Base-by-base conservation (phyloP, 2,888 invertebrate species). In the Hedya salicella region DNA sequence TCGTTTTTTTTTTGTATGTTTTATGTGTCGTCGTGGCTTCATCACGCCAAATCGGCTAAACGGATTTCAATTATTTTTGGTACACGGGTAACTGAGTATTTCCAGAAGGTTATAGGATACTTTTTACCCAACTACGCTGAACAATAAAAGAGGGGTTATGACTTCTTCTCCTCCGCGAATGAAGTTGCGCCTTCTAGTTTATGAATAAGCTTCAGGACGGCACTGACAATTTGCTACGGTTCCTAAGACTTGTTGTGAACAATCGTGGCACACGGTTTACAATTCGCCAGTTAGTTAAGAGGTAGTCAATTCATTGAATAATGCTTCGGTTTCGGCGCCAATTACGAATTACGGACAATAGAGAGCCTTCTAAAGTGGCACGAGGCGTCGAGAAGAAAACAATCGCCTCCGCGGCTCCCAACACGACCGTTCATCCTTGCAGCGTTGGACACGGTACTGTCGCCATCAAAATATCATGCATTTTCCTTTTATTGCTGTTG, bases 271-370 rank as follows among this genome's bases (percentile, higher is more conserved):
- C 44, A 19, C 8, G 14, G 9, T 17, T 21, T 48, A 21, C 46
- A n/a, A 48, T n/a, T 48, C 4, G 21, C 21, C n/a, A n/a, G 19
- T 6, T 25, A 14, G 4, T 54, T 46, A 11, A 40, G n/a, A 30
- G 30, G 39, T 42, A 56, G 21, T 25, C 40, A 49, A 54, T 56
- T 63, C 17, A 48, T 17, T 6, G 30, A 63, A 49, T 39, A 25
- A 53, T 40, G 21, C n/a, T 50, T 52, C 40, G 25, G 62, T 49
- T 48, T 54, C 62, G 62, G 54, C 25, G 25, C 32, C 44, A 17
- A 52, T 64, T 59, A 52, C 42, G 57, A 42, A 54, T 25, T 30
- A 32, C 25, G 11, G 44, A 59, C 52, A 64, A 59, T 50, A 36
- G 57, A 50, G 21, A 48, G 56, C 42, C 36, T 52, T 32, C 32